phyloP scores from a whole-genome alignment of 2,113 vertebrate species.

The Corydoras maculifer region DNA sequence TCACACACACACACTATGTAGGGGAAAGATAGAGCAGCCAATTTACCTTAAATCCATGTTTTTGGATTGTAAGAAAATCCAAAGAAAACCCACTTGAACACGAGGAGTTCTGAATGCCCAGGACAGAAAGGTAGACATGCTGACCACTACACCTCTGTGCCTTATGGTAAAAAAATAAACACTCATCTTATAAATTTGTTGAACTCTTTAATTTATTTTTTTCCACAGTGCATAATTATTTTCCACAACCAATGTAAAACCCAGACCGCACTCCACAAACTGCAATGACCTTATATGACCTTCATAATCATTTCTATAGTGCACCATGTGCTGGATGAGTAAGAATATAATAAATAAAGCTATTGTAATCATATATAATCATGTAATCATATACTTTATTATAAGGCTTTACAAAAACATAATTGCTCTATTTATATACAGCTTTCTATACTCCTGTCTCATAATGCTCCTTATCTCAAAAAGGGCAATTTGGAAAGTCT shows the following conservation, averaged over 20 bases:
- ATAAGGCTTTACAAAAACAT: conserved; percentile 21
- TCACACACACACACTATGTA: too few relatives aligned
- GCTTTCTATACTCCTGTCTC: conserved; percentile 19
- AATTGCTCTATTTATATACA: conserved; percentile 26
- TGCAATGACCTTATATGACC: not conserved
- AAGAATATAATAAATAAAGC: conserved; percentile 21
- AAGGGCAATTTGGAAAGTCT: conserved; percentile 19
- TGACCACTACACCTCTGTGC: too few relatives aligned
- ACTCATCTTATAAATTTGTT: conserved; percentile 11
- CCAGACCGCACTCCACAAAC: not conserved
- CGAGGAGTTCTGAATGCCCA: too few relatives aligned
- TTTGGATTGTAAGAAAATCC: too few relatives aligned
- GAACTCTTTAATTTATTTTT: conserved; percentile 32
- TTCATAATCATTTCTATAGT: not conserved
- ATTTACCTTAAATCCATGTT: too few relatives aligned
- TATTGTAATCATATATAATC: conserved; percentile 14
- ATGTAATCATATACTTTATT: conserved; percentile 16
- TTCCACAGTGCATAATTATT: conserved; percentile 34
- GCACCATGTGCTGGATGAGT: not conserved
- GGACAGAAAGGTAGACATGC: too few relatives aligned
- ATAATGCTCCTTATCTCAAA: conserved; percentile 22
- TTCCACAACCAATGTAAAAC: conserved; percentile 25
- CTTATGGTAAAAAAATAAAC: not conserved
- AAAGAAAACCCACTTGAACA: too few relatives aligned
- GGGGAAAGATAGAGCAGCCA: too few relatives aligned